phyloP scores from a whole-genome alignment of 2,113 vertebrate species.

The Hypanus sabinus region DNA sequence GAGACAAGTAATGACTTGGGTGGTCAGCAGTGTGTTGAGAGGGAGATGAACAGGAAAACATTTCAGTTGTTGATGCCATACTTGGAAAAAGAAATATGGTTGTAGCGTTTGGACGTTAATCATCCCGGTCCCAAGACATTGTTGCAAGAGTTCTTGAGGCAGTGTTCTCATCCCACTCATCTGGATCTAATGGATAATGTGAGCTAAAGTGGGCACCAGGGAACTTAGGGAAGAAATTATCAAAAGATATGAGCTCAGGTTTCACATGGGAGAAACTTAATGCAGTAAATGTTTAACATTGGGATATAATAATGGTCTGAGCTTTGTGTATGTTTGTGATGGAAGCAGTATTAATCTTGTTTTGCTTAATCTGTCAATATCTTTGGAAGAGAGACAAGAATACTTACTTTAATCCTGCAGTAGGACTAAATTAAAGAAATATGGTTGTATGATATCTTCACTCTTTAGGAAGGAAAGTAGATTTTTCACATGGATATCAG shows the following conservation, averaged over 20 bases:
- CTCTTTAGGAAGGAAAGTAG: not conserved
- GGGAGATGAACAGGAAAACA: not conserved
- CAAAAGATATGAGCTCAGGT: not conserved
- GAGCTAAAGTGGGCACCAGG: no score
- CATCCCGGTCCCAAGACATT: no score
- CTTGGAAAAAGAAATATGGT: no score
- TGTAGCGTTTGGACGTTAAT: no score
- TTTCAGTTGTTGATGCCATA: no score
- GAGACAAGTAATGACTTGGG: not conserved
- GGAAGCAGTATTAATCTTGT: not conserved
- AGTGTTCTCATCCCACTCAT: no score
- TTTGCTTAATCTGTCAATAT: not conserved
- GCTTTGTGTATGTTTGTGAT: not conserved
- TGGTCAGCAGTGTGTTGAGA: not conserved
- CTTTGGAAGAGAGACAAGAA: not conserved
- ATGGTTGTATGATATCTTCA: not conserved
- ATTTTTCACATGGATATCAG: not conserved
- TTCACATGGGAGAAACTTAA: not conserved
- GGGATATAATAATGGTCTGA: not conserved
- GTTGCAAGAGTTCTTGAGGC: no score
- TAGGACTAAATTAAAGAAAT: not conserved
- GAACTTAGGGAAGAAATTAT: no score
- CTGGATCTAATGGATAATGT: no score
- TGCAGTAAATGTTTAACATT: not conserved
- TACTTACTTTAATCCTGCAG: not conserved